Evolutionary conservation across 2,888 invertebrate genomes (phyloP), one percentile per base, ranked within the genome.

Genomic region (Drosophila kanekoi): DNA sequence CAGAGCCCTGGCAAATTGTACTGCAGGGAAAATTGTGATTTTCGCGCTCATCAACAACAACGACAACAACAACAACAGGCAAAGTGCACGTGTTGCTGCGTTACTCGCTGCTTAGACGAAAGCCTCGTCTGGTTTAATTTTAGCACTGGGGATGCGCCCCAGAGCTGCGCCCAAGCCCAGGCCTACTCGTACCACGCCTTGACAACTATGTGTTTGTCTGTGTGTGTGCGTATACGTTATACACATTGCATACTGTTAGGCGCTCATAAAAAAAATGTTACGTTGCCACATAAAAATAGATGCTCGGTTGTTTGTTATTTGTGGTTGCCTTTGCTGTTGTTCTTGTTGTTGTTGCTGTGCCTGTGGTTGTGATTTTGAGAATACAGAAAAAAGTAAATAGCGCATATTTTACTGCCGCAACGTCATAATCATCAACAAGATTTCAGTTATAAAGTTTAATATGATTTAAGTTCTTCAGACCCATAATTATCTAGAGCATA

Each of bases 1-100:
- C 63, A 52, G 57, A 67, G 67, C 65, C 47, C 60, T 64, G 49
- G 71, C 78, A 87, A 86, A 85, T 87, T 87, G 88, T 85, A 77
- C 84, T 82, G 80, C 86, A 77, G 86, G 86, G 84, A 85, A 87
- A 85, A 87, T 87, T 85, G 80, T 80, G 84, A 85, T 85, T 85
- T 85, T 86, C 80, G 73, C 83, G 83, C 83, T 85, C 83, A 86
- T 80, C 88, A 85, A 70, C 79, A 72, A 18, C 63, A 61, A 44
- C 67, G 69, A 38, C 65, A 57, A n/a, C 65, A 62, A 45, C 68
- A 60, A 37, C 66, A 56, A 28, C 54, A 63, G 59, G 8, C 62
- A 43, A 53, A 78, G 56, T 85, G 72, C 78, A 79, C 83, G 83
- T 77, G 77, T 78, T 78, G 74, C 66, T 81, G 79, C 64, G 63